Conservation (phyloP, 2,888 invertebrate species). For the Eledone cirrhosa region DNA sequence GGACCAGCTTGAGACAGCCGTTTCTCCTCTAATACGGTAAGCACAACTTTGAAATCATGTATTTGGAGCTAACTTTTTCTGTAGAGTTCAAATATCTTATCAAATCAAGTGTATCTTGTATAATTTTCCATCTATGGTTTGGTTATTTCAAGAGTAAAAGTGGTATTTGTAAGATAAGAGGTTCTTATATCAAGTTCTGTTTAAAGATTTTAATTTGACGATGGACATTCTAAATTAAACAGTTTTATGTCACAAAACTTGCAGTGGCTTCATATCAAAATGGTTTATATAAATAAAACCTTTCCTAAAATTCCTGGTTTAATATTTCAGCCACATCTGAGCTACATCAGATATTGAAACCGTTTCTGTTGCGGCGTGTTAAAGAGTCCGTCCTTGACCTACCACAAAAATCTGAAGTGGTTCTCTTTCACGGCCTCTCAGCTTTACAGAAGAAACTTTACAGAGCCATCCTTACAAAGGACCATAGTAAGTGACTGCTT, state of each 20-base stretch:
- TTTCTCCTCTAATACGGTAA: too few species aligned
- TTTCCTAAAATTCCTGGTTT: background rate
- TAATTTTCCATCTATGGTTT: too few species aligned
- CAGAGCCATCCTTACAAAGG: conserved; percentile 65
- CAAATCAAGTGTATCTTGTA: too few species aligned
- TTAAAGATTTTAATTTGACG: too few species aligned
- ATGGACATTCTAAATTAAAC: too few species aligned
- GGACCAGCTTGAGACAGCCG: too few species aligned
- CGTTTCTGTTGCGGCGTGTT: conserved; percentile 65
- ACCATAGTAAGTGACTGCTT: conserved; percentile 50
- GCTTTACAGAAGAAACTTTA: conserved; percentile 66
- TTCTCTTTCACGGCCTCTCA: conserved; percentile 66
- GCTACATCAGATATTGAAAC: conserved; percentile 59
- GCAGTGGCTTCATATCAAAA: background rate
- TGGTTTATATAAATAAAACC: background rate
- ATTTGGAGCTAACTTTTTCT: too few species aligned
- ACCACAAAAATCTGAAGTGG: conserved; percentile 63
- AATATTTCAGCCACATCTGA: conserved; percentile 48
- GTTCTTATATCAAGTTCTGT: background rate
- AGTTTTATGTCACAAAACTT: background rate
- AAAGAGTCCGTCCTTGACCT: conserved; percentile 64
- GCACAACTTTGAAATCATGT: too few species aligned
- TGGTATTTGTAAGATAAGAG: background rate
- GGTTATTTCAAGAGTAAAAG: too few species aligned
- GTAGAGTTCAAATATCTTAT: too few species aligned